Evolutionary conservation across 2,888 invertebrate genomes (phyloP).

Genomic region (Diplolepis rosae): DNA sequence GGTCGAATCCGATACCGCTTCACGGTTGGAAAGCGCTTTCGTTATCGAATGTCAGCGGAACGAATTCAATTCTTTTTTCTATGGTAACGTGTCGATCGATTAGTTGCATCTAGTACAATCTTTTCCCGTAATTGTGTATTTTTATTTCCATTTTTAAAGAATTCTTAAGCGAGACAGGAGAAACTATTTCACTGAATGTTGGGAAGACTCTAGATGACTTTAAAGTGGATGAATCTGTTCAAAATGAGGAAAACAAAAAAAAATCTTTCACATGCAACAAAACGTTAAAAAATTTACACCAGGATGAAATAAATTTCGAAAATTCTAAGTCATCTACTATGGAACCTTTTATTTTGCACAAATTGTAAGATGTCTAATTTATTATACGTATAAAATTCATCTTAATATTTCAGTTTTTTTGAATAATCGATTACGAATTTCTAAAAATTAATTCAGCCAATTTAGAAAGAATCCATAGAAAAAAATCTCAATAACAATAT

Average conservation of each 20-base stretch:
- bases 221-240: slow-evolving; percentile 12
- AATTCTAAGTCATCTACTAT: not conserved
- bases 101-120: slow-evolving; percentile 24
- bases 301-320: not conserved
- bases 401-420: too few species aligned
- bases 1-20: slow-evolving; percentile 21
- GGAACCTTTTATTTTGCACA: not conserved
- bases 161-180: not conserved
- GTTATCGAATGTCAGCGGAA: slow-evolving; percentile 30
- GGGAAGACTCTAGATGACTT: not conserved
- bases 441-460: too few species aligned
- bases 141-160: slow-evolving; percentile 13
- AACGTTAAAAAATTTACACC: not conserved
- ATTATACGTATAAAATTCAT: not conserved
- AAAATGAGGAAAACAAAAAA: not conserved
- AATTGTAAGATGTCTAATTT: not conserved
- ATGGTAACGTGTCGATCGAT: slow-evolving; percentile 13
- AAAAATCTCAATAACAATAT: not conserved
- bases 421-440: too few species aligned
- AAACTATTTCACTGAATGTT: not conserved
- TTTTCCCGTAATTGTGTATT: slow-evolving; percentile 25
- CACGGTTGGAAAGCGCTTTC: slow-evolving; percentile 25
- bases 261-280: not conserved
- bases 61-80: slow-evolving; percentile 29
- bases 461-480: not conserved